Percentiles rank a stretch among this genome's conserved stretches.
phyloP scores from a whole-genome alignment of 1,140 invertebrate species.

The Scaptodrosophila lebanonensis region DNA sequence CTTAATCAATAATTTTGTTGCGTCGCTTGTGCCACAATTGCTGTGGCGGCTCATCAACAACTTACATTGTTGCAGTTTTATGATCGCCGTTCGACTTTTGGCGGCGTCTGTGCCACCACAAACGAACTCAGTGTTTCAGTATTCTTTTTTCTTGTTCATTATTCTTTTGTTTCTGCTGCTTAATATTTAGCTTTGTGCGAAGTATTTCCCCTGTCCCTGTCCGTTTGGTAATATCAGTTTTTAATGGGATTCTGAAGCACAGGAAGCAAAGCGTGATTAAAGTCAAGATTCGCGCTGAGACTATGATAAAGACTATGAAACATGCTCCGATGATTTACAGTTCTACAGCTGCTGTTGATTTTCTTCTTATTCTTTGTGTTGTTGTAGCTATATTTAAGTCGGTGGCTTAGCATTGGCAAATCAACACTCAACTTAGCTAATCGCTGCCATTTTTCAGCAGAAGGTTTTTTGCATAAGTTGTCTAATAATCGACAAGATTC shows the following conservation, averaged over 20 bases:
- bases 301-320: too few species aligned
- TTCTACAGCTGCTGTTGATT: too few species aligned
- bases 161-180: too few species aligned
- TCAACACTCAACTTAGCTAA: constrained; percentile 55
- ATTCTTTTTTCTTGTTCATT: too few species aligned
- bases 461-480: constrained; percentile 56
- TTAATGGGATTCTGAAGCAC: too few species aligned
- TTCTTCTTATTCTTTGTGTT: not conserved
- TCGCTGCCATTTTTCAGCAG: constrained; percentile 58
- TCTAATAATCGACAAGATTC: constrained; percentile 72
- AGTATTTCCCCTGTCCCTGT: too few species aligned
- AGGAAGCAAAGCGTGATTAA: too few species aligned
- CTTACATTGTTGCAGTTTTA: constrained; percentile 64
- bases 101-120: constrained; percentile 10
- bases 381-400: not conserved
- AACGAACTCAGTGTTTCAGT: too few species aligned
- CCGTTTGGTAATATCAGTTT: too few species aligned
- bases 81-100: constrained; percentile 31
- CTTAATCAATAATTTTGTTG: constrained; percentile 69
- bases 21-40: constrained; percentile 18
- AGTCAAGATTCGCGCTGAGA: too few species aligned
- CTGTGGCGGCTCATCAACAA: constrained; percentile 64
- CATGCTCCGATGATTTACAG: too few species aligned
- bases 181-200: too few species aligned
- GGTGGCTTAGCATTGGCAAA: constrained; percentile 6